Conservation (phyloP, 2,888 invertebrate genomes). For the Chaetoderma sp. region DNA sequence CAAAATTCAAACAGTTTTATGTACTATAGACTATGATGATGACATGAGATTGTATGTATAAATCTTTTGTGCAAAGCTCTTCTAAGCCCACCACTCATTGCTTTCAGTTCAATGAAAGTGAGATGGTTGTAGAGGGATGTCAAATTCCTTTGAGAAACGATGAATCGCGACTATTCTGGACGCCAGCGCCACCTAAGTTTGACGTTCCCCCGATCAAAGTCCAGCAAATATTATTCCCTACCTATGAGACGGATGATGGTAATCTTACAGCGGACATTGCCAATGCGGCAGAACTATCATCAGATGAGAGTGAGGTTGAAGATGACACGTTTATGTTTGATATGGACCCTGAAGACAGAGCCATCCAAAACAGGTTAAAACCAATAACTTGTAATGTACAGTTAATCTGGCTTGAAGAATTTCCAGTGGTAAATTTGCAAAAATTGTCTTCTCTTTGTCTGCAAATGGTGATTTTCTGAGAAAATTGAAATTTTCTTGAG, state of each 20-base stretch:
- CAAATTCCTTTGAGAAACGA: slow-evolving; percentile 45
- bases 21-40: no score
- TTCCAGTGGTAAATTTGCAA: no score
- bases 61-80: no score
- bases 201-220: slow-evolving; percentile 61
- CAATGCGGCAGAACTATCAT: slow-evolving; percentile 17
- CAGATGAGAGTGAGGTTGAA: slow-evolving; percentile 41
- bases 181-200: slow-evolving; percentile 67
- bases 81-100: no score
- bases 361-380: slow-evolving; percentile 33
- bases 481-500: no score
- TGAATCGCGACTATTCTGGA: slow-evolving; percentile 65
- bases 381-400: no score
- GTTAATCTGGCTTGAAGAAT: no score
- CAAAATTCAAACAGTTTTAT: no score
- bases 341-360: slow-evolving; percentile 27
- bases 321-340: slow-evolving; percentile 35
- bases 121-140: slow-evolving; percentile 48
- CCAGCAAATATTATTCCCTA: slow-evolving; percentile 59
- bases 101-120: slow-evolving; percentile 41
- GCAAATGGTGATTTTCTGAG: no score
- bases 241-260: slow-evolving; percentile 45
- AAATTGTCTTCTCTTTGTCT: no score
- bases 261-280: slow-evolving; percentile 3
- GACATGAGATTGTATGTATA: no score